Evolutionary conservation across 2,797 vertebrate genomes (phyloP).

Genomic region (Myotis daubentonii): DNA sequence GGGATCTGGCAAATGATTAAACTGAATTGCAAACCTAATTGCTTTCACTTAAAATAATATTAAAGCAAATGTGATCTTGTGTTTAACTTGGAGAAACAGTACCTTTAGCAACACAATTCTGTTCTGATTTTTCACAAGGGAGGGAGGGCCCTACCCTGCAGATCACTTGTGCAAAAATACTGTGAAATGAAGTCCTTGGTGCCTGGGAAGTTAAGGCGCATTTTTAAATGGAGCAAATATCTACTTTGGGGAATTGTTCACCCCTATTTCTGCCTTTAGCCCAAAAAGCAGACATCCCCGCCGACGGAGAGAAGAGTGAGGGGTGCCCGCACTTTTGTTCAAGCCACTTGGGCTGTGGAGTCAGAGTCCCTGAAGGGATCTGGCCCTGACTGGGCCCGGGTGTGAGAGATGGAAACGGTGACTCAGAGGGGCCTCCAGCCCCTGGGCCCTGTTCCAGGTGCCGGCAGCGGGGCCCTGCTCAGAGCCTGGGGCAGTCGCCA

Average conservation of each 20-base stretch:
- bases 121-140: conserved; percentile 62
- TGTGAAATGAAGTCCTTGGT: neutral
- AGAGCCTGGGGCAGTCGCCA: accelerated
- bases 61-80: conserved; percentile 72
- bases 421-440: neutral
- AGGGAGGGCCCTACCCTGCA: conserved; percentile 54
- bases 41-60: conserved; percentile 78
- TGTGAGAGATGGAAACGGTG: neutral
- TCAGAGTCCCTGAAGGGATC: neutral
- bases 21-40: conserved; percentile 66
- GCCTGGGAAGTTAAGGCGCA: neutral
- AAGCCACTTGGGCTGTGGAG: accelerated
- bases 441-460: neutral
- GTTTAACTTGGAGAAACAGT: conserved; percentile 78
- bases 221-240: neutral
- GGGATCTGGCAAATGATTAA: conserved; percentile 72
- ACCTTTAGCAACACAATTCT: conserved; percentile 58
- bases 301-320: accelerated
- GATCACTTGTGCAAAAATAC: accelerated
- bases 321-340: neutral
- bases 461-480: neutral
- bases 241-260: neutral
- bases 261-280: neutral
- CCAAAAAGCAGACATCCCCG: neutral
- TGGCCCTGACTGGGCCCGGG: neutral